Conservation (phyloP, 37 sponge, comb jelly and placozoan species). For the Cliona cf. orientalis region DNA sequence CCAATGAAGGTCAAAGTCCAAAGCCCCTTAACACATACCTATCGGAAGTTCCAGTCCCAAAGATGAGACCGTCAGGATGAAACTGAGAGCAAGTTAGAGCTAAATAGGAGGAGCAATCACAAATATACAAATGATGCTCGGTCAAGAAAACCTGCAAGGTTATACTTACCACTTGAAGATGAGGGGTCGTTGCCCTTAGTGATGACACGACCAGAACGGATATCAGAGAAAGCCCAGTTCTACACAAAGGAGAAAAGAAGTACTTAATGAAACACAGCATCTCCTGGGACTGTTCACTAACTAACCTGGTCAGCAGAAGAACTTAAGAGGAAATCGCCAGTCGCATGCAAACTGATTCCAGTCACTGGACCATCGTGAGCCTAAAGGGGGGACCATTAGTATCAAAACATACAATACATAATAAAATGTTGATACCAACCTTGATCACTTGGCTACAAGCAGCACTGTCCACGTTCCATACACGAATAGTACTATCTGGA, state of each 20-base stretch:
- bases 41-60: conserved; percentile 98
- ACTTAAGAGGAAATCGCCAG: conserved; percentile 94
- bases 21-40: conserved; percentile 40
- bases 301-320: conserved; percentile 85
- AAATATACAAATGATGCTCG: background rate
- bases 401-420: background rate
- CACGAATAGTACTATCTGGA: conserved; percentile 88
- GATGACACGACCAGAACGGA: conserved; percentile 81
- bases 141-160: background rate
- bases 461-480: conserved; percentile 74
- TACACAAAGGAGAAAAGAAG: conserved; percentile 19
- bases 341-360: conserved; percentile 96
- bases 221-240: conserved; percentile 98
- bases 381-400: conserved; percentile 32
- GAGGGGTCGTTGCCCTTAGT: conserved; percentile 73
- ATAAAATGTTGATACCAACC: conserved; percentile 30
- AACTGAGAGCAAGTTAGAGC: conserved; percentile 98
- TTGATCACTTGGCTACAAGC: conserved; percentile 66
- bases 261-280: background rate
- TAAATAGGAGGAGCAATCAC: background rate
- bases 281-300: background rate
- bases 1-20: background rate
- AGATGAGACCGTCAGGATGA: conserved; percentile 99
- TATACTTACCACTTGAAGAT: conserved; percentile 30
- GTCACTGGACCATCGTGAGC: conserved; percentile 93